Evolutionary conservation across 2,888 invertebrate genomes (phyloP), one percentile per base, ranked within the genome.

Genomic region (Lepeophtheirus nordmannii): DNA sequence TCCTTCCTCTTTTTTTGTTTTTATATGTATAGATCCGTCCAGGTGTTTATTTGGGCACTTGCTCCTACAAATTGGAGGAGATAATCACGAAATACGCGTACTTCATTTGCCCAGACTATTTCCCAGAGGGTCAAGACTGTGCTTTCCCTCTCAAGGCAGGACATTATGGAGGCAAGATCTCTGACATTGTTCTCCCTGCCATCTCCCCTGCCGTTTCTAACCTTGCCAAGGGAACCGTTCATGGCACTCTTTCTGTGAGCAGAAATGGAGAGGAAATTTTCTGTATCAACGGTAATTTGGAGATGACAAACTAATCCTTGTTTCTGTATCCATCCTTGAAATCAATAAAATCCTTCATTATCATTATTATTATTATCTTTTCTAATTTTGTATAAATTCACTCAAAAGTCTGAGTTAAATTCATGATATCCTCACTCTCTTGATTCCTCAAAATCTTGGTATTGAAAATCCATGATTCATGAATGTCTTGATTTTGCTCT

Each of bases 91-190:
- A 46, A 17, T 46, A 46, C 53, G 8, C 1, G n/a, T 5, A 14
- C 8, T 14, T 46, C 17, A 3, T 46, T 2, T 46, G 53, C 8
- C 53, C 53, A 14, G 30, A 30, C 30, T 46, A 46, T 17, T 14
- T 46, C 53, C 53, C 53, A 14, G 53, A 46, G 14, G 53, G 53
- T n/a, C 53, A 46, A 46, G 53, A 46, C 14, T 46, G 53, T 46
- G 14, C 53, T n/a, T 46, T 46, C 17, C 53, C 53, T 17, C 8
- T 46, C 2, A 17, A 14, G 17, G n/a, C 53, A 14, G 53, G 53
- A 14, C 2, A 46, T 3, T 46, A 46, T 17, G 53, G 53, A n/a
- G 53, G 53, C 17, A 17, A 46, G 17, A 46, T 46, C 14, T 14
- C n/a, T n/a, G 53, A 8, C 8, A 46, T 46, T 17, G 17, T n/a